These are phyloP conservation scores for Condylura cristata DNA, from an alignment of 2,113 vertebrate species.

Conservation along the genomic window DNA sequence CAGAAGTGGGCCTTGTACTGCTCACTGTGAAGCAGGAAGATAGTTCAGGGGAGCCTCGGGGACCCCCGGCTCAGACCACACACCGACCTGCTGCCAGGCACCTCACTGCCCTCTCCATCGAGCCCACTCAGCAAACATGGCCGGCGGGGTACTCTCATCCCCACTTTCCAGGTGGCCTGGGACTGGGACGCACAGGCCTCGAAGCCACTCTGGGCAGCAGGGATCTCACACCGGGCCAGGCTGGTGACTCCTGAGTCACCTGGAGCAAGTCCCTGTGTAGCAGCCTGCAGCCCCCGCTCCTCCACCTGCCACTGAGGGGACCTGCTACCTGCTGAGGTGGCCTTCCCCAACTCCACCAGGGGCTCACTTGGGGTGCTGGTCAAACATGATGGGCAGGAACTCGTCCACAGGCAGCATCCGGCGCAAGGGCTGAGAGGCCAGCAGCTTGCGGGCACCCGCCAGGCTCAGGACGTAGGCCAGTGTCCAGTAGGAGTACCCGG, in stretches of 20 bases:
- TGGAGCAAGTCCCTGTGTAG: not conserved
- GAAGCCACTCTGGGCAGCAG: not conserved
- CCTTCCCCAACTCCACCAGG: accelerated
- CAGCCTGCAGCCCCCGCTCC: not conserved
- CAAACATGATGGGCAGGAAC: conserved; percentile 98
- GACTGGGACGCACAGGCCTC: not conserved
- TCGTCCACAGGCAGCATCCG: conserved; percentile 98
- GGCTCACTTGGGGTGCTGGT: conserved; percentile 96
- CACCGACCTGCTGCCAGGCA: accelerated
- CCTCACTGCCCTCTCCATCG: not conserved
- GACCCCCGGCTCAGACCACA: not conserved
- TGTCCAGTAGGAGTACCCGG: conserved; percentile 96
- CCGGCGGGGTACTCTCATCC: not conserved
- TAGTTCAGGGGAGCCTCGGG: not conserved
- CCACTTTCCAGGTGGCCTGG: not conserved
- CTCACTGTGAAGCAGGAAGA: conserved; percentile 83
- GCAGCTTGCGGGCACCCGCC: conserved; percentile 93
- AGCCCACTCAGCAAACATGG: not conserved
- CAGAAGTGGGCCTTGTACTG: conserved; percentile 93
- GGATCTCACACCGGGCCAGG: not conserved
- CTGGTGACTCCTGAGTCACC: not conserved
- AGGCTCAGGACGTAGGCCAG: conserved; percentile 93
- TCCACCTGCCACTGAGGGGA: not conserved
- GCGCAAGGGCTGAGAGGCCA: conserved; percentile 92
- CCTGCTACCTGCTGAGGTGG: no score